Conservation (phyloP, 2,888 invertebrate species). For the Willowsia nigromaculata region DNA sequence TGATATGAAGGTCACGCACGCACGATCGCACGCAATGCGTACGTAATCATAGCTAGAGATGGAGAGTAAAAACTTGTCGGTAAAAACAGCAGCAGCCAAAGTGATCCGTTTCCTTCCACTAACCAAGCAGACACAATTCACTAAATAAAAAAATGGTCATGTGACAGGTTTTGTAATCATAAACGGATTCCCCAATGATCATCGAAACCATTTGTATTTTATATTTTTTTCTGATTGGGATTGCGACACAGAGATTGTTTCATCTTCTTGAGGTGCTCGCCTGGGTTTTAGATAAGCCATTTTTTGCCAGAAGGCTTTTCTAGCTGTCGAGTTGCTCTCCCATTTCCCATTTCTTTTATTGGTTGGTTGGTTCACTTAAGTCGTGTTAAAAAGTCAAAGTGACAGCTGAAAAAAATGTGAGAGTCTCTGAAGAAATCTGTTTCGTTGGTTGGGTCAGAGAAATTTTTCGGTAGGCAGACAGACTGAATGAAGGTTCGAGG, state of each 20-base stretch:
- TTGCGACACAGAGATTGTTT: not conserved
- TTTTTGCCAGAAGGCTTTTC: not conserved
- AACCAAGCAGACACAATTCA: not conserved
- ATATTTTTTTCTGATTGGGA: constrained; percentile 15
- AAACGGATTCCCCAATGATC: constrained; percentile 40
- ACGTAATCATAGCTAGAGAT: constrained; percentile 12
- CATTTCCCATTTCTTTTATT: not conserved
- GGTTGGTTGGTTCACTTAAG: not conserved
- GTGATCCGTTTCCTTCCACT: not conserved
- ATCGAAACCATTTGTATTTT: constrained; percentile 29
- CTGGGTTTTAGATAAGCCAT: not conserved
- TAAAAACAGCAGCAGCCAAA: not conserved
- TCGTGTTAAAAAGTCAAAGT: not conserved
- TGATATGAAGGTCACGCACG: constrained; percentile 54
- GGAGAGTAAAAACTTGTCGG: not conserved
- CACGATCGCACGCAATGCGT: constrained; percentile 36
- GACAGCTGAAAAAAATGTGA: constrained; percentile 13
- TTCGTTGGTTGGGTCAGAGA: not conserved
- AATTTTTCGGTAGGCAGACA: not conserved
- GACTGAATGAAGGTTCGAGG: not conserved
- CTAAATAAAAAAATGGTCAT: not conserved
- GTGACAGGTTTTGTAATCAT: constrained; percentile 53
- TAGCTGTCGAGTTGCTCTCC: not conserved
- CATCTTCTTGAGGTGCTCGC: not conserved
- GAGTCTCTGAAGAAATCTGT: not conserved